Conservation (phyloP, 2,888 invertebrate species). For the Epirrita christyi region DNA sequence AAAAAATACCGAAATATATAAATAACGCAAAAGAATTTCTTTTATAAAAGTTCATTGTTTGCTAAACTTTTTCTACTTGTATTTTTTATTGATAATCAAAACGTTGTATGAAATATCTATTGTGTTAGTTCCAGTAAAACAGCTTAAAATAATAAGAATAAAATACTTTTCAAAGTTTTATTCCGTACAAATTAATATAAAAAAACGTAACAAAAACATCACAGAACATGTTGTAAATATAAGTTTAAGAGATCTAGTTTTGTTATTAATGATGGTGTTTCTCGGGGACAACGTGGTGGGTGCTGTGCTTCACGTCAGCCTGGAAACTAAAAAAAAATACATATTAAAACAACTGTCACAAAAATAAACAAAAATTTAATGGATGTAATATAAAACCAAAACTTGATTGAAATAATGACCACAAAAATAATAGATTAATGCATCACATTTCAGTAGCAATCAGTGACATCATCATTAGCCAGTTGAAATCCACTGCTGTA, state of each 20-base stretch:
- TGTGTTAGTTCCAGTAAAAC: not conserved
- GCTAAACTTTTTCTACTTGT: too few relatives aligned
- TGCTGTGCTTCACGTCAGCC: constrained; percentile 66
- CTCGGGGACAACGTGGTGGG: constrained; percentile 63
- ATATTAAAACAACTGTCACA: constrained; percentile 1
- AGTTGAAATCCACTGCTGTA: too few relatives aligned
- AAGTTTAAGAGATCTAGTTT: constrained; percentile 13
- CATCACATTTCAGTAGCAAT: too few relatives aligned
- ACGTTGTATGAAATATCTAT: too few relatives aligned
- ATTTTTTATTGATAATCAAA: too few relatives aligned
- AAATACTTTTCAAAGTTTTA: constrained; percentile 7
- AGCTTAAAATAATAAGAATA: not conserved
- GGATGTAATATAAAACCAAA: too few relatives aligned
- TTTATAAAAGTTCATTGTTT: too few relatives aligned
- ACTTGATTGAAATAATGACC: too few relatives aligned
- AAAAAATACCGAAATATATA: too few relatives aligned
- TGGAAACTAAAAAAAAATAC: constrained; percentile 42
- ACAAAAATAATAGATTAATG: too few relatives aligned
- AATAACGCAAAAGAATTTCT: too few relatives aligned
- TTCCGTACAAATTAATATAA: constrained; percentile 21
- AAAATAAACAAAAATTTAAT: constrained; percentile 11
- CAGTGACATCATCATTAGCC: too few relatives aligned
- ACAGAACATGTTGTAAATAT: constrained; percentile 17
- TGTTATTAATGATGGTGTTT: constrained; percentile 48
- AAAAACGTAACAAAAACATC: constrained; percentile 20